These are phyloP conservation scores for Brachionus koreanus DNA, from an alignment of 1,140 invertebrate genomes.

Conservation along the genomic window DNA sequence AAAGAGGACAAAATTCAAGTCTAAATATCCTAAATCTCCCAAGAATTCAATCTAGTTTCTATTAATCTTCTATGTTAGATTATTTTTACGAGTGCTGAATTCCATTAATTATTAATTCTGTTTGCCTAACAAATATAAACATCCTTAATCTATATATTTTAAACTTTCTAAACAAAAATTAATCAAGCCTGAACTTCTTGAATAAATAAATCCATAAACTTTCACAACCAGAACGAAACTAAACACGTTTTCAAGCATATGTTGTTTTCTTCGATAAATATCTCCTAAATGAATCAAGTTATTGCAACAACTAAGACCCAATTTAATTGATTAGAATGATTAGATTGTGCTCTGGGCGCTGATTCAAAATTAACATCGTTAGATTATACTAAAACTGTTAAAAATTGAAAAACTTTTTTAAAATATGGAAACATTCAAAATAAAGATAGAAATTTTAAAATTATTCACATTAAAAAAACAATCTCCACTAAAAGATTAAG, in stretches of 20 bases:
- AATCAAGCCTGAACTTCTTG: not conserved
- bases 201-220: not conserved
- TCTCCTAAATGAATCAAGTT: not conserved
- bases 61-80: not conserved
- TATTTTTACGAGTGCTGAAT: not conserved
- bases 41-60: not conserved
- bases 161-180: not conserved
- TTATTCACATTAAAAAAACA: too few species aligned
- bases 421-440: too few species aligned
- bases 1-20: not conserved
- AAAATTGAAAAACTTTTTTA: too few species aligned
- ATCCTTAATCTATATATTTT: not conserved
- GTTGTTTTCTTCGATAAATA: not conserved
- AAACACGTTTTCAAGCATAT: not conserved
- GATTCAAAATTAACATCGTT: too few species aligned
- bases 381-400: too few species aligned
- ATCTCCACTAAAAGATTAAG: too few species aligned
- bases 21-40: not conserved
- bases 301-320: too few species aligned
- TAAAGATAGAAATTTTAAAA: too few species aligned
- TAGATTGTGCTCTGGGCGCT: too few species aligned
- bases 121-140: not conserved
- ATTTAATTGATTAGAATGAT: too few species aligned
- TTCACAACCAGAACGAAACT: not conserved
- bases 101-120: not conserved